Evolutionary conservation across 2,113 vertebrate species (phyloP), one percentile per base, ranked within the genome.

Genomic region (Dasyornis broadbenti): DNA sequence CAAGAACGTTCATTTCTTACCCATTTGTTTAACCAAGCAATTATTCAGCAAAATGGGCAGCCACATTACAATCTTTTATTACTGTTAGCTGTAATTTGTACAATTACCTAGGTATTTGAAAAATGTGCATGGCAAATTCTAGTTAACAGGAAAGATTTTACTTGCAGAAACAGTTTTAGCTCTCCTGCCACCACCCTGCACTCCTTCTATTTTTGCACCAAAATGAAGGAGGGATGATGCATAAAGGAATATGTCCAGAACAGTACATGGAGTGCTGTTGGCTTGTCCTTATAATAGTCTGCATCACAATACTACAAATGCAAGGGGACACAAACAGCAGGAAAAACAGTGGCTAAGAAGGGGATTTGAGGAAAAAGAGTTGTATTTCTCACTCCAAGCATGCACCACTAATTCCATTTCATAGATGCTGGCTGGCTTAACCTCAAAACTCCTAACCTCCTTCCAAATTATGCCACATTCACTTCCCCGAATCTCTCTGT

Each of bases 141-240:
- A 66, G 17, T 61, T 45, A 77, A 64, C 39, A 18, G 21, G 19
- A 56, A 64, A 75, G 39, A 65, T 52, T 83, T 81, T 65, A 66
- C n/a, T 84, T 75, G 24, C 53, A 84, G 45, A 28, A 88, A 66
- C 21, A 71, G 35, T 82, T 84, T 89, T 21, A 88, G 13, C 8
- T 42, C 15, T 15, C 10, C 22, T 4, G 1, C 4, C 0, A 0
- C 18, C 4, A 3, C 16, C 9, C 30, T 65, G 19, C n/a, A n/a
- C 28, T 69, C 33, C 39, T 76, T 31, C 68, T 77, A 14, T 47
- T 92, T 88, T 61, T 65, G 40, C n/a, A 64, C 15, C 15, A 49
- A 60, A 80, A 66, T 20, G 75, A 37, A 85, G 5, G 37, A 83
- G 7, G 22, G 47, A 81, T 9, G 5, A 81, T 33, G 13, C 47